Conservation (phyloP, 2,113 vertebrate genomes). For the Promerops cafer region DNA sequence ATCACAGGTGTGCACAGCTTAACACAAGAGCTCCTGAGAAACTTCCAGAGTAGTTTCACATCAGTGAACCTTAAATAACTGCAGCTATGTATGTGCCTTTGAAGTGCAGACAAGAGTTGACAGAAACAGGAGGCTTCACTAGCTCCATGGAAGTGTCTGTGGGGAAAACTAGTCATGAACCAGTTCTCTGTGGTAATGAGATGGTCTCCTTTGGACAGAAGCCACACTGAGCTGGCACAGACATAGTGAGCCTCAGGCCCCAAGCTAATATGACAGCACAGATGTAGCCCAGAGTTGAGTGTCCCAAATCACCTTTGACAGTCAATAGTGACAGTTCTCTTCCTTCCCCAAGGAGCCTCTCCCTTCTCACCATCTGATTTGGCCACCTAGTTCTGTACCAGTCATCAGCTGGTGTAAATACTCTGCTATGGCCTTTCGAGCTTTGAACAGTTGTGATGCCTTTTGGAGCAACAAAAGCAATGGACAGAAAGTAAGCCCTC, state of each 20-base stretch:
- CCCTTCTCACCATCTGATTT: background rate
- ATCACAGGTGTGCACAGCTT: background rate
- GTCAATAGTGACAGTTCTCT: background rate
- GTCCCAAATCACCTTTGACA: background rate
- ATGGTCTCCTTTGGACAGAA: background rate
- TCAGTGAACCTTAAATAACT: background rate
- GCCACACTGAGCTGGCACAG: background rate
- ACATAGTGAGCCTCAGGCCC: background rate
- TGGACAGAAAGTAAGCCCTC: background rate
- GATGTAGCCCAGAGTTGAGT: background rate
- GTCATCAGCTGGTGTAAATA: background rate
- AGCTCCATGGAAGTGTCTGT: background rate
- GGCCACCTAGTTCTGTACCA: background rate
- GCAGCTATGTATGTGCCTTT: background rate
- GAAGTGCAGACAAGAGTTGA: fast-evolving
- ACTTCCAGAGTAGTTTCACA: background rate
- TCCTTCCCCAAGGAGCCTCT: background rate
- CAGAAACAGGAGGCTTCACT: background rate
- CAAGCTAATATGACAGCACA: fast-evolving
- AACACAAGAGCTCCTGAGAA: background rate
- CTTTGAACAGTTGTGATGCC: background rate
- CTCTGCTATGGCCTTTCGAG: background rate
- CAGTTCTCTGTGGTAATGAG: background rate
- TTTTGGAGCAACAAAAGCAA: background rate
- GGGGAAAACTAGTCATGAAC: background rate